Conservation (phyloP, 2,888 invertebrate genomes). For the Marronus borbonicus region DNA sequence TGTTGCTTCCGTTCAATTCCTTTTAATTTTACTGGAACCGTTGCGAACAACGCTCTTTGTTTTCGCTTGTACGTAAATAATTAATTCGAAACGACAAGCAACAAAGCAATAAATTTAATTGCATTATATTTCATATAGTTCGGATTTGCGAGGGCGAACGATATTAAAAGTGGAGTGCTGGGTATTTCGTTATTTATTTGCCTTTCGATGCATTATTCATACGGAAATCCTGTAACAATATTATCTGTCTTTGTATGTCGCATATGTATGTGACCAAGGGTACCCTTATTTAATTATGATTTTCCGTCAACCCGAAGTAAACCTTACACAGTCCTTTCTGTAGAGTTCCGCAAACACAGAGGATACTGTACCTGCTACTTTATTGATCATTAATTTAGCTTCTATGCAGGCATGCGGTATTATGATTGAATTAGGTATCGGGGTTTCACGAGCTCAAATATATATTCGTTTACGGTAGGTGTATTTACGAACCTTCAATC, state of each 20-base stretch:
- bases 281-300: neutral
- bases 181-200: slow-evolving; percentile 16
- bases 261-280: neutral
- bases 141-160: neutral
- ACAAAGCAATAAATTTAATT: slow-evolving; percentile 30
- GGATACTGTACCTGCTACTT: too few relatives aligned
- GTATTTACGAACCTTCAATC: too few relatives aligned
- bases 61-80: slow-evolving; percentile 4
- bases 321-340: neutral
- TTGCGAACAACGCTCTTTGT: slow-evolving; percentile 6
- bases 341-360: too few relatives aligned
- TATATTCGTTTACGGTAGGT: too few relatives aligned
- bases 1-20: neutral
- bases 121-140: slow-evolving; percentile 34
- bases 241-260: slow-evolving; percentile 4
- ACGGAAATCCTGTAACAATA: neutral
- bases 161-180: neutral
- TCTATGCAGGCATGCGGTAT: too few relatives aligned
- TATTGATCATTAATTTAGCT: too few relatives aligned
- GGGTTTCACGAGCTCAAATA: too few relatives aligned
- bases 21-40: neutral
- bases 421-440: too few relatives aligned
- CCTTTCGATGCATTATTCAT: slow-evolving; percentile 15
- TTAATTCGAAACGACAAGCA: slow-evolving; percentile 1
- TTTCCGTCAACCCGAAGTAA: neutral